Evolutionary conservation across 2,888 invertebrate species (phyloP).

Genomic region (Acronicta leporina): DNA sequence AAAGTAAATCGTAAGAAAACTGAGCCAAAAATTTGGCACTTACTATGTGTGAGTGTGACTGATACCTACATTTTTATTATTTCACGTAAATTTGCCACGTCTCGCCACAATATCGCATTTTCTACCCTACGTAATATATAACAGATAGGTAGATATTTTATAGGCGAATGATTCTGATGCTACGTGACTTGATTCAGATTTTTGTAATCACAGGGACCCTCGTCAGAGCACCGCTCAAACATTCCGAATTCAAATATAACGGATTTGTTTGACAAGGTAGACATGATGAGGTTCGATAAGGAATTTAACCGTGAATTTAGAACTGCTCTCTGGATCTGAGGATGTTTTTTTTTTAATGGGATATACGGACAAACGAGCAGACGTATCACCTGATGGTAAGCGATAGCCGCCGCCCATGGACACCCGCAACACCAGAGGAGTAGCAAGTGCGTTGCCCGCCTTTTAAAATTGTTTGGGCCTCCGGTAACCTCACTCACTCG

Average conservation of each 20-base stretch:
- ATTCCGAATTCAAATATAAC: conserved; percentile 22
- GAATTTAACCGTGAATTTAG: conserved; percentile 14
- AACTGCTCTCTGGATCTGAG: background rate
- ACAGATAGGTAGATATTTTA: conserved; percentile 24
- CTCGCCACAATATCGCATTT: conserved; percentile 11
- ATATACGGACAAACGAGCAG: too few species aligned
- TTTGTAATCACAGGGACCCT: conserved; percentile 33
- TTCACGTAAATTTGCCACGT: conserved; percentile 26
- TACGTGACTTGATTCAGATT: conserved; percentile 48
- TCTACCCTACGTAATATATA: conserved; percentile 33
- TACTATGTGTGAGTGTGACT: background rate
- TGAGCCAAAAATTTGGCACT: too few species aligned
- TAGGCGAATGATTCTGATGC: conserved; percentile 30
- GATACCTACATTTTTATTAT: conserved; percentile 17
- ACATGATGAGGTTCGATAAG: conserved; percentile 2
- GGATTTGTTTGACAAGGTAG: conserved; percentile 15
- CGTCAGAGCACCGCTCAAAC: conserved; percentile 22
- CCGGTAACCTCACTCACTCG: too few species aligned
- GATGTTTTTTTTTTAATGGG: too few species aligned
- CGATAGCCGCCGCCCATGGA: too few species aligned
- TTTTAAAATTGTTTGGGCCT: too few species aligned
- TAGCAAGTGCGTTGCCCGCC: too few species aligned
- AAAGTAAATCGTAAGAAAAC: too few species aligned
- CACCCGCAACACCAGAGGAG: too few species aligned
- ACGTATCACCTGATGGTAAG: too few species aligned